These are phyloP conservation scores for Cosmia trapezina DNA, from an alignment of 2,888 invertebrate genomes.

Conservation along the genomic window DNA sequence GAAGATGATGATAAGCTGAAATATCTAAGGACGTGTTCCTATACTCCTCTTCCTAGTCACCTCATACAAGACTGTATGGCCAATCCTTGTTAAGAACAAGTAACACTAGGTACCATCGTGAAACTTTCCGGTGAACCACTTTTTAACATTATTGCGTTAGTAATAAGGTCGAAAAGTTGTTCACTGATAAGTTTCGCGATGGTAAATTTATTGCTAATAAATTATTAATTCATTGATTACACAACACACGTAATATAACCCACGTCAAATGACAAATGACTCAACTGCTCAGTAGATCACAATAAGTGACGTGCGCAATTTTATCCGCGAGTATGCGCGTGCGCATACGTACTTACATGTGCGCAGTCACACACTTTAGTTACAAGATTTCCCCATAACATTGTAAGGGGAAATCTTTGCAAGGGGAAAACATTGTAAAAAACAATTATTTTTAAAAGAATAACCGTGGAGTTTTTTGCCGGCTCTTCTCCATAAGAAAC, in stretches of 20 bases:
- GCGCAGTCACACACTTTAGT: neutral
- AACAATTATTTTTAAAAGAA: no score
- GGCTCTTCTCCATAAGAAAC: no score
- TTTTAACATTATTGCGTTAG: no score
- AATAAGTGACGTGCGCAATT: slow-evolving; percentile 18
- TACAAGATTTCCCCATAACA: slow-evolving; percentile 8
- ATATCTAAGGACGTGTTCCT: no score
- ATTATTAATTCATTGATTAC: slow-evolving; percentile 23
- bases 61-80: neutral
- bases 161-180: no score
- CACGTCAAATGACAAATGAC: slow-evolving; percentile 14
- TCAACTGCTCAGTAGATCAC: slow-evolving; percentile 26
- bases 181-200: no score
- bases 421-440: no score
- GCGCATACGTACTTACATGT: slow-evolving; percentile 2
- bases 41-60: neutral
- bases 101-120: neutral
- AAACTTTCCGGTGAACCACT: no score
- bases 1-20: neutral
- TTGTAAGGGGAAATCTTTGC: slow-evolving; percentile 14
- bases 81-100: neutral
- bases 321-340: slow-evolving; percentile 20
- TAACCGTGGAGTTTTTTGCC: no score
- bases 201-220: neutral
- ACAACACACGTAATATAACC: slow-evolving; percentile 15